Base-by-base conservation (phyloP, 1,140 invertebrate genomes). In the Atta texana region DNA sequence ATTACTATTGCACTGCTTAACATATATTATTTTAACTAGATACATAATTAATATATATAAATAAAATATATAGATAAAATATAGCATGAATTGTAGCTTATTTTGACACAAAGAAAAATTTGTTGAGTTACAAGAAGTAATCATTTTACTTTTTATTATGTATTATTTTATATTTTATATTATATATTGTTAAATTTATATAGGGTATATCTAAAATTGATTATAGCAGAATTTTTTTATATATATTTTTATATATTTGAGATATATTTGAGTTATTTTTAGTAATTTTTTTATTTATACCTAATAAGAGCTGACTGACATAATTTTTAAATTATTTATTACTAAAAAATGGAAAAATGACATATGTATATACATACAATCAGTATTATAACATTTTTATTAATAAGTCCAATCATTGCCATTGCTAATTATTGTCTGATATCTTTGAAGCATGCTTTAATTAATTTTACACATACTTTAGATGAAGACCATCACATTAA, bases 81-180 rank as follows among this genome's bases (percentile, higher is more conserved):
- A 80, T 68, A 69, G 88, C 76, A 90, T 90, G 89, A 85, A 75
- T 78, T 61, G 59, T 63, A 31, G 72, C n/a, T 77, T 87, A 71
- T 63, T 51, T 74, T 63, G 10, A 57, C 7, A 72, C 1, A 51
- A 64, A 53, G 31, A 66, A 49, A 84, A 49, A 74, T 28, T 63
- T 51, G 8, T 76, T 21, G 21, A 14, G 28, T 16, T 34, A 34
- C 8, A 64, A 75, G 12, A 5, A 28, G 12, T 12, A 77, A 14
- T 61, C 14, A 53, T 78, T n/a, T 5, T 31, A 53, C 7, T 66
- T 24, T 84, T n/a, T 14, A 82, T 75, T 21, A 31, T 28, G 12
- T 2, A 28, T 59, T 51, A 55, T 49, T 61, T 44, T 44, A 82
- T 44, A 49, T 49, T 74, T 61, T 59, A 72, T 61, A 3, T 61